phyloP scores from a whole-genome alignment of 2,797 vertebrate species.

The Eulemur mongoz region DNA sequence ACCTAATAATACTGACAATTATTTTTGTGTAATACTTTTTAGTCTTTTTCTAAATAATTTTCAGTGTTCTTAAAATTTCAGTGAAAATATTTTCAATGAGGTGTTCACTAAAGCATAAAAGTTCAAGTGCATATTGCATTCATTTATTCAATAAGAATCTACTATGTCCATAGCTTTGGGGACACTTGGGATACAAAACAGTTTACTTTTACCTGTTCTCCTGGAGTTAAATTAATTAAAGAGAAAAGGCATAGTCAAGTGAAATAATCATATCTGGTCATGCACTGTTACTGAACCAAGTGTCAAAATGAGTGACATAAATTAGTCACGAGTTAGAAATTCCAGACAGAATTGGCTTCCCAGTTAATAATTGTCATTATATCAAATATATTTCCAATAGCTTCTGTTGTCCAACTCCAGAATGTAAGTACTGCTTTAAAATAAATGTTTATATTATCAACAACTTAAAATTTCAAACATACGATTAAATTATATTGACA shows the following conservation, averaged over 20 bases:
- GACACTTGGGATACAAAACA: neutral
- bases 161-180: neutral
- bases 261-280: neutral
- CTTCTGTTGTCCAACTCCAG: neutral
- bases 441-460: constrained; percentile 51
- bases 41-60: neutral
- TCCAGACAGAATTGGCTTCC: constrained; percentile 6
- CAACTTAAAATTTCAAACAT: constrained; percentile 21
- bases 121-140: neutral
- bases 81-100: neutral
- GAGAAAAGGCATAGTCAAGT: neutral
- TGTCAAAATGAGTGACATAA: neutral
- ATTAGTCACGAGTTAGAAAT: constrained; percentile 35
- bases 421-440: constrained; percentile 53
- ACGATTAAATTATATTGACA: constrained; percentile 52
- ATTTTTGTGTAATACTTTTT: neutral
- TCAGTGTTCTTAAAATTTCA: constrained; percentile 25
- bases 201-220: neutral
- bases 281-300: neutral
- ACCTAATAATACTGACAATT: neutral
- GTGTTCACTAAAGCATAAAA: neutral
- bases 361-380: constrained; percentile 5
- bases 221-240: neutral
- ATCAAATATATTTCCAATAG: constrained; percentile 31
- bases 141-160: neutral